Conservation (phyloP, 2,797 vertebrate species). For the Enteromius trimaculatus region DNA sequence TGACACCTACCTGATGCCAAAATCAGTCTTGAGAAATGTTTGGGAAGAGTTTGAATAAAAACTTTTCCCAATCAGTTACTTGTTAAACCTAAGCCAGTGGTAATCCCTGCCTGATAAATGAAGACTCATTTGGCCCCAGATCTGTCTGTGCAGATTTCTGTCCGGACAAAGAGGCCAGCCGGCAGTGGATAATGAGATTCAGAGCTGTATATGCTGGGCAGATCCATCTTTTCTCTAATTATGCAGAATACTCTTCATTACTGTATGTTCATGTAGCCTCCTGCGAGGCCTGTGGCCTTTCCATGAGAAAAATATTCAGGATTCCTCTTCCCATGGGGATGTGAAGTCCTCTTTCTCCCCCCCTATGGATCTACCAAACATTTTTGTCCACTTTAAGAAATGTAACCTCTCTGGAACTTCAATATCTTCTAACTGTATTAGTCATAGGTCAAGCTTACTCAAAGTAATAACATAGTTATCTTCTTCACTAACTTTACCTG, state of each 20-base stretch:
- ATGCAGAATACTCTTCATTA: constrained; percentile 35
- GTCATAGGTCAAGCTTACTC: background rate
- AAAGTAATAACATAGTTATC: background rate
- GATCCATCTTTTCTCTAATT: constrained; percentile 45
- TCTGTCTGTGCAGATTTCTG: constrained; percentile 12
- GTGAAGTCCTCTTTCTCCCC: background rate
- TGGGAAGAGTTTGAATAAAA: background rate
- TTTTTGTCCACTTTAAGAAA: constrained; percentile 2
- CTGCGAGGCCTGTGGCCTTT: constrained; percentile 30
- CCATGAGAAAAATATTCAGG: constrained; percentile 12
- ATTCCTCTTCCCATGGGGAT: background rate
- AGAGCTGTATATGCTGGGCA: constrained; percentile 7
- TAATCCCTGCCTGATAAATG: constrained; percentile 20
- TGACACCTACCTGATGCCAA: background rate
- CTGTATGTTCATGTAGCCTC: background rate
- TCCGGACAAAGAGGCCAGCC: constrained; percentile 18
- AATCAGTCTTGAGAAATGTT: constrained; percentile 10
- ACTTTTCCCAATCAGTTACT: constrained; percentile 11
- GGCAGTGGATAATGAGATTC: constrained; percentile 32
- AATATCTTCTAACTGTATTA: background rate
- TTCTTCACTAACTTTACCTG: background rate
- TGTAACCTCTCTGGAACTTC: background rate
- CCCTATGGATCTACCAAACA: background rate
- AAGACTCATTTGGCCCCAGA: constrained; percentile 11
- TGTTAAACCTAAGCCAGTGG: background rate